phyloP scores from a whole-genome alignment of 2,888 invertebrate species.

The Drosophila anomelani region DNA sequence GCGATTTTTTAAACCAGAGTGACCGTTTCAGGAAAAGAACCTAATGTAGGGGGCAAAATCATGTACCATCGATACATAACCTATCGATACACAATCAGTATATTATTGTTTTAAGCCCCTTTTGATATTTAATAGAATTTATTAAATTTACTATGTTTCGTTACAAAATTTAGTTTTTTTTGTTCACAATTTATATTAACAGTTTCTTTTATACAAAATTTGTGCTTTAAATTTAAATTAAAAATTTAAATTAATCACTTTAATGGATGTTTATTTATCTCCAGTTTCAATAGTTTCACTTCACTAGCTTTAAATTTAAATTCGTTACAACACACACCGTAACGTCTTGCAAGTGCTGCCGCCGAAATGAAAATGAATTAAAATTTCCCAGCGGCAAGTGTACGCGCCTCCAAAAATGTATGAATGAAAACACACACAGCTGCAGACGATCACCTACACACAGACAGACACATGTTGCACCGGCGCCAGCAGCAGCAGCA shows the following conservation, averaged over 20 bases:
- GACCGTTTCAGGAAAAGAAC: neutral
- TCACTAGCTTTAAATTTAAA: neutral
- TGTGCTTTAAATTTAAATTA: too few species aligned
- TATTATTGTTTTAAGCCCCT: too few species aligned
- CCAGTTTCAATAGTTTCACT: neutral
- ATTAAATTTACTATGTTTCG: too few species aligned
- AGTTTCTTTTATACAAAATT: too few species aligned
- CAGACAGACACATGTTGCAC: conserved; percentile 67
- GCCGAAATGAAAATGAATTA: conserved; percentile 31
- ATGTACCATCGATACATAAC: neutral
- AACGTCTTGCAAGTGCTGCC: neutral
- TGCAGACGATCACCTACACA: conserved; percentile 21
- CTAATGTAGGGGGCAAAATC: neutral
- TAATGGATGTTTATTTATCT: too few species aligned
- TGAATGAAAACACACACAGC: conserved; percentile 57
- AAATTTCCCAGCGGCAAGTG: conserved; percentile 37
- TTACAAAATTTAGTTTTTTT: too few species aligned
- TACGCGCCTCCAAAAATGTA: conserved; percentile 52
- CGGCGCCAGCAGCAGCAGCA: conserved; percentile 52
- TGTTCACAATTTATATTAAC: too few species aligned
- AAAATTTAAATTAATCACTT: too few species aligned
- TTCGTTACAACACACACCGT: conserved; percentile 3
- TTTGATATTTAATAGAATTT: too few species aligned
- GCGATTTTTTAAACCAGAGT: conserved; percentile 3
- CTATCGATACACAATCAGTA: neutral